phyloP scores from a whole-genome alignment of 2,113 vertebrate genomes.

The Ginglymostoma cirratum region DNA sequence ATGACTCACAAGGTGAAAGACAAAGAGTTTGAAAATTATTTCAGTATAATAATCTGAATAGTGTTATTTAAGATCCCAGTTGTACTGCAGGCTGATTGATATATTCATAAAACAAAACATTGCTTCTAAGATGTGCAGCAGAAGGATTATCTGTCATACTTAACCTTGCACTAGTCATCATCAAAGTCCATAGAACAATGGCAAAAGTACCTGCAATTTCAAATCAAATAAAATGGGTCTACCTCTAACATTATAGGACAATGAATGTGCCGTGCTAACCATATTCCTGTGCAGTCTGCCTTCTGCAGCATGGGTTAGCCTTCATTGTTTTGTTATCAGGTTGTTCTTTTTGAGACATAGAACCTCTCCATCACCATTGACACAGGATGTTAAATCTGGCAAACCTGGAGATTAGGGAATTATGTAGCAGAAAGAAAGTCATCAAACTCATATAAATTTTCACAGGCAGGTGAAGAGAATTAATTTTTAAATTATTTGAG shows the following conservation, averaged over 20 bases:
- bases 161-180: not conserved
- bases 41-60: not conserved
- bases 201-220: not conserved
- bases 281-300: not conserved
- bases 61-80: not conserved
- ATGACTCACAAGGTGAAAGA: not conserved
- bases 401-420: not conserved
- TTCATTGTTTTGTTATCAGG: not conserved
- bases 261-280: not conserved
- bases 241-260: not conserved
- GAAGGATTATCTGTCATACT: not conserved
- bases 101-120: not conserved
- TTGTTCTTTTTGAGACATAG: not conserved
- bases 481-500: not conserved
- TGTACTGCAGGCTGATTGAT: not conserved
- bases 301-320: no score
- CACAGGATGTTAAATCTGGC: not conserved
- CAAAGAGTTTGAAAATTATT: not conserved
- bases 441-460: not conserved
- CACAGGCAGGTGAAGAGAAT: not conserved
- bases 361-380: not conserved
- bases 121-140: not conserved
- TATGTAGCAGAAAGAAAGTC: not conserved
- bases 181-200: not conserved
- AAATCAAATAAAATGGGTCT: not conserved